Conservation (phyloP, 1,140 invertebrate species). For the Kradibia gibbosae region DNA sequence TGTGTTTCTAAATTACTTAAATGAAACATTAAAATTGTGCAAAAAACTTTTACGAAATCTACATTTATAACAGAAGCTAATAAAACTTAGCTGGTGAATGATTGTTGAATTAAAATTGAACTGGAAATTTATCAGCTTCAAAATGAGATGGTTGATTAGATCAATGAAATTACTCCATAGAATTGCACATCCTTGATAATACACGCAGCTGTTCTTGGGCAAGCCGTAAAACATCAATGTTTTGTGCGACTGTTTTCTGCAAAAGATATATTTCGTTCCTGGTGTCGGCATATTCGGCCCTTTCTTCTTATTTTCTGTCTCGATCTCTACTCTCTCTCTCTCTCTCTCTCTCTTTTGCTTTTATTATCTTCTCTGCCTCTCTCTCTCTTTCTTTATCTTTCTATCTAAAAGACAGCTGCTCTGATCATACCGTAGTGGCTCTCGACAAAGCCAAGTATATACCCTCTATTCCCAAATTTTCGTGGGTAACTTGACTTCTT, state of each 20-base stretch:
- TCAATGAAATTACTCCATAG: not conserved
- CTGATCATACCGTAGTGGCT: not conserved
- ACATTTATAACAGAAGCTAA: not conserved
- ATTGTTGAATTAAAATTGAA: not conserved
- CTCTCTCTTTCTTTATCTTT: not conserved
- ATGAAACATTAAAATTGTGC: too few relatives aligned
- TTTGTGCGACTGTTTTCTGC: not conserved
- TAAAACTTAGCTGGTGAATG: not conserved
- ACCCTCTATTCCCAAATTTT: not conserved
- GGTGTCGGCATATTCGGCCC: not conserved
- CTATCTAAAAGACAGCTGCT: not conserved
- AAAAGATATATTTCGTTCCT: not conserved
- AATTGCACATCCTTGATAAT: not conserved
- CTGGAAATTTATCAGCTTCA: too few relatives aligned
- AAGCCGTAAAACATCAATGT: not conserved
- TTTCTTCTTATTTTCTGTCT: not conserved
- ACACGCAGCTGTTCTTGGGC: not conserved
- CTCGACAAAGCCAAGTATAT: not conserved
- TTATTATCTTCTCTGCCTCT: not conserved
- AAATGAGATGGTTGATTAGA: not conserved
- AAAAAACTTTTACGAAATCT: too few relatives aligned
- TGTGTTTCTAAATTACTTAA: too few relatives aligned
- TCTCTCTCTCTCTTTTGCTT: not conserved
- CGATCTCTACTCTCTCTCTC: not conserved
- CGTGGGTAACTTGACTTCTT: not conserved